Evolutionary conservation across 1,140 invertebrate genomes (phyloP).

Genomic region (Dolichoris vasculosae): DNA sequence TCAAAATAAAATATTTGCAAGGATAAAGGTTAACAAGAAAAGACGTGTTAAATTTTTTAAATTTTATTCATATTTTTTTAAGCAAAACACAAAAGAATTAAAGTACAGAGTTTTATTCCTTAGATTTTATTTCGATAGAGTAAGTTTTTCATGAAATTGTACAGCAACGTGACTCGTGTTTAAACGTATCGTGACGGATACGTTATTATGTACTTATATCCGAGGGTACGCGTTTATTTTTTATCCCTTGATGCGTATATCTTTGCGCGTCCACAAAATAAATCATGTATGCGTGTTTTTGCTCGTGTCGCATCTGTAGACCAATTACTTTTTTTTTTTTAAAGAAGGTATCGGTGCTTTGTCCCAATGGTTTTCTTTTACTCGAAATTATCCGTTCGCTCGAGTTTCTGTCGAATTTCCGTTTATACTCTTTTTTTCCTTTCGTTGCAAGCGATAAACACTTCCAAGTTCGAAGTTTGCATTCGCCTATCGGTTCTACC

Average conservation of each 20-base stretch:
- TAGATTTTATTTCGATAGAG: slow-evolving; percentile 69
- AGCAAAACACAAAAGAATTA: slow-evolving; percentile 74
- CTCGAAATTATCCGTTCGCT: slow-evolving; percentile 4
- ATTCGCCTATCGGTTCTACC: not conserved
- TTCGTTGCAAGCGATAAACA: not conserved
- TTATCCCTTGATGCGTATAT: slow-evolving; percentile 28
- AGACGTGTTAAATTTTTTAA: too few relatives aligned
- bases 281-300: slow-evolving; percentile 17
- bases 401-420: not conserved
- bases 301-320: slow-evolving; percentile 16
- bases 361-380: not conserved
- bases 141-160: slow-evolving; percentile 68
- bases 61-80: slow-evolving; percentile 74
- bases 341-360: not conserved
- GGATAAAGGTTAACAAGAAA: too few relatives aligned
- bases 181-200: slow-evolving; percentile 53
- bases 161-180: slow-evolving; percentile 69
- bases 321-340: slow-evolving; percentile 22
- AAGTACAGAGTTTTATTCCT: slow-evolving; percentile 72
- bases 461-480: not conserved
- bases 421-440: not conserved
- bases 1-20: too few relatives aligned
- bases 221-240: slow-evolving; percentile 52
- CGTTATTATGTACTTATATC: slow-evolving; percentile 51
- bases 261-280: slow-evolving; percentile 45